Percentiles rank a stretch among this genome's conserved stretches.
These are phyloP conservation scores for Pardalotus punctatus DNA, from an alignment of 2,113 vertebrate species.

Conservation along the genomic window DNA sequence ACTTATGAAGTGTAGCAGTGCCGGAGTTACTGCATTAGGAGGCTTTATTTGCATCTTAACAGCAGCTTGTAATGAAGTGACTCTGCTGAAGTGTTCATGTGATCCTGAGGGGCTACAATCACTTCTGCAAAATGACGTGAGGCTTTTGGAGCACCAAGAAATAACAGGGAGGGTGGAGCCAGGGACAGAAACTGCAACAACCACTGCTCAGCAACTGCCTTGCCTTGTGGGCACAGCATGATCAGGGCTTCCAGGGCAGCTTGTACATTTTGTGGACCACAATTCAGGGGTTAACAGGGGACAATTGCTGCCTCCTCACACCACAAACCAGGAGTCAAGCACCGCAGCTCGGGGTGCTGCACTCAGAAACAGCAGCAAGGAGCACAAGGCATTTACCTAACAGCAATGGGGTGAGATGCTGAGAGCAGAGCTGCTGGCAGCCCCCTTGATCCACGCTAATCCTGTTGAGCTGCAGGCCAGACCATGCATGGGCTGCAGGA, in stretches of 20 bases:
- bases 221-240: background rate
- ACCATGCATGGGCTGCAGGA: no score
- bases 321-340: background rate
- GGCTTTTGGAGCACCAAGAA: background rate
- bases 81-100: slow-evolving; percentile 19
- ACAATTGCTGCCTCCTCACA: background rate
- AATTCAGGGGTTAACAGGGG: background rate
- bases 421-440: background rate
- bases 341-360: background rate
- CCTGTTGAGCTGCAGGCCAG: background rate
- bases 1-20: slow-evolving; percentile 1
- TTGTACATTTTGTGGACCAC: background rate
- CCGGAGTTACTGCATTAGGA: slow-evolving; percentile 12
- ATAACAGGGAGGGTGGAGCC: background rate
- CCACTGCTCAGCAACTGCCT: background rate
- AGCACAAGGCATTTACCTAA: background rate
- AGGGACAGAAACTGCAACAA: background rate
- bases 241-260: background rate
- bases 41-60: slow-evolving; percentile 37
- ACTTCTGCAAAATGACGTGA: slow-evolving; percentile 49
- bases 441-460: background rate
- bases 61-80: slow-evolving; percentile 14
- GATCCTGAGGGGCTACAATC: slow-evolving; percentile 6
- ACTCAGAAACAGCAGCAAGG: background rate
- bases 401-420: background rate